phyloP scores from a whole-genome alignment of 2,113 vertebrate genomes.

The Dolichallabes microphthalmus region DNA sequence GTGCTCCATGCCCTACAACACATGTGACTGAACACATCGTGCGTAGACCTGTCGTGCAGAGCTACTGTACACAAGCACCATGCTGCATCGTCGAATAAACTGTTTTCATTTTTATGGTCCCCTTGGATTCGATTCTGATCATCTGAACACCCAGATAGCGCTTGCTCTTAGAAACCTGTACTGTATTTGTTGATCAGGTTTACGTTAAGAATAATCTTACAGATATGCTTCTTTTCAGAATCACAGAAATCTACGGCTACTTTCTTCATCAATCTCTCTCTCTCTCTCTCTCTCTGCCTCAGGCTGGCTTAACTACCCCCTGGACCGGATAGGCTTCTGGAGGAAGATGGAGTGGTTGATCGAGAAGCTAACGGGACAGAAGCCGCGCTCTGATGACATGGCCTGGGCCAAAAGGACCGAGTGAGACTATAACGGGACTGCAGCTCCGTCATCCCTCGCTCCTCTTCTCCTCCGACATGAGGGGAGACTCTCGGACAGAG shows the following conservation, averaged over 20 bases:
- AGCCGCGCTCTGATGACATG: conserved; percentile 72
- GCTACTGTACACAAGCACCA: not conserved
- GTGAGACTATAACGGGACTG: conserved; percentile 41
- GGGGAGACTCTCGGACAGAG: not conserved
- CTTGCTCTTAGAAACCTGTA: not conserved
- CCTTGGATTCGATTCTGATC: not conserved
- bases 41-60: not conserved
- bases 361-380: conserved; percentile 66
- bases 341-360: conserved; percentile 69
- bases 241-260: not conserved
- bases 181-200: not conserved
- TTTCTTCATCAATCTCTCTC: not conserved
- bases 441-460: not conserved
- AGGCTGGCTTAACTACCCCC: conserved; percentile 76
- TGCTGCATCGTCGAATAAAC: not conserved
- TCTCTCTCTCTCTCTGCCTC: conserved; percentile 18
- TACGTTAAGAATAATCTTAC: not conserved
- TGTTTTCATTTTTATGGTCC: not conserved
- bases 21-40: not conserved
- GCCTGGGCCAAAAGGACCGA: conserved; percentile 73
- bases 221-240: not conserved
- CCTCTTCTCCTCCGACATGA: not conserved
- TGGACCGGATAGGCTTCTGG: conserved; percentile 75
- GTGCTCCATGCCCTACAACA: too few species aligned
- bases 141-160: not conserved